Base-by-base conservation (phyloP, 1,140 invertebrate species). In the Micrasema longulum region DNA sequence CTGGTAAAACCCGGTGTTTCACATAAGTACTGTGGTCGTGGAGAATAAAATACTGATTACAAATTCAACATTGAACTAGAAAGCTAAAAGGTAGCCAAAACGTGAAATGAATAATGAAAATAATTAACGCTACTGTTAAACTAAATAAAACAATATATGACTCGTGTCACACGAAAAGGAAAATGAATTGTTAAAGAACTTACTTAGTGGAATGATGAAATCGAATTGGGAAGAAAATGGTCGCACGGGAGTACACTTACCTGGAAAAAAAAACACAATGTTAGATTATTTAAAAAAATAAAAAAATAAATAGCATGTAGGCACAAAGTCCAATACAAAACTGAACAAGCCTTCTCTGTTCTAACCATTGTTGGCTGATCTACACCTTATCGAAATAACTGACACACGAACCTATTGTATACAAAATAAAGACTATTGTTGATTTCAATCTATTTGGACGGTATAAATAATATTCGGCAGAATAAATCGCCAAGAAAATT, bases 41-140 rank as follows among this genome's bases (percentile, higher is more conserved):
- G 10, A 3, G 12, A 16, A 16, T n/a, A 4, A 22, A 1, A 55
- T 14, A 1, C 14, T 14, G 52, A 26, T 31, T 12, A 11, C 12
- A 53, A 48, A 48, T 48, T 48, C 20, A 48, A 16, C 52, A 16
- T 16, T 55, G 52, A 55, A 31, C 52, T 31, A 55, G 52, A 55
- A 55, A 31, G 11, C 23, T 22, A 20, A 48, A 48, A 48, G 47
- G 16, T 11, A 48, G 16, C 47, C 14, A 20, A 10, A 22, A 20
- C 47, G 47, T 48, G 47, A 31, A 31, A 31, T 31, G 26, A 31
- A 31, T 31, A 31, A 48, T 48, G 47, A 3, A 20, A 48, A 48
- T 48, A 48, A 22, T 18, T 2, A 31, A 31, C 7, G 3, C 26
- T 31, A 31, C 26, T 7, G 7, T 7, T 31, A 31, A 31, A 31